Evolutionary conservation across 2,113 vertebrate genomes (phyloP).

Genomic region (Barbus barbus): DNA sequence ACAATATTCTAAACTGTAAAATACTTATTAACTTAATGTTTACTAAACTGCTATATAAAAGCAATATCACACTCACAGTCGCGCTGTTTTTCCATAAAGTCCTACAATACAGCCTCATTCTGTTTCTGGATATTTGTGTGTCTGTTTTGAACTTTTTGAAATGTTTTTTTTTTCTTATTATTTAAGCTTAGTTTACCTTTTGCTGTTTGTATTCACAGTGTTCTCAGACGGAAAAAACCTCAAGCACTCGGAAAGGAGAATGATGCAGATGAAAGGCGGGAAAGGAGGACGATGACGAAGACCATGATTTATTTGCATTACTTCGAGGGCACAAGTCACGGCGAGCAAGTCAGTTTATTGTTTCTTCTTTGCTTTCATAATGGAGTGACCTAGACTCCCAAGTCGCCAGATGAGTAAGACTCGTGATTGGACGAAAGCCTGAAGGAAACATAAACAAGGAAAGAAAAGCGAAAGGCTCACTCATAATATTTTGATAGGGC

Average conservation of each 20-base stretch:
- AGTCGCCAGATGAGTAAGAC: constrained; percentile 29
- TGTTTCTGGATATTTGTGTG: no score
- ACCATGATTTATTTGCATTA: not conserved
- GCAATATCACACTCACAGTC: no score
- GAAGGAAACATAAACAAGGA: constrained; percentile 48
- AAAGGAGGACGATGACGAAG: not conserved
- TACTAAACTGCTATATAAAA: no score
- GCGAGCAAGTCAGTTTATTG: not conserved
- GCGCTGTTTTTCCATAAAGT: no score
- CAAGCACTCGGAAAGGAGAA: no score
- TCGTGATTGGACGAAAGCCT: constrained; percentile 33
- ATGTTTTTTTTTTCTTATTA: no score
- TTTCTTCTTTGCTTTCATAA: constrained; percentile 26
- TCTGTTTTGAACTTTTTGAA: no score
- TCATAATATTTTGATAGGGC: constrained; percentile 56
- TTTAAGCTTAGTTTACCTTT: not conserved
- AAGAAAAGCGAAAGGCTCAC: constrained; percentile 24
- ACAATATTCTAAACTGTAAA: no score
- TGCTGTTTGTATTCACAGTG: not conserved
- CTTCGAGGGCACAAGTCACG: not conserved
- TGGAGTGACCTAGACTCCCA: constrained; percentile 5
- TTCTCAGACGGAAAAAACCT: no score
- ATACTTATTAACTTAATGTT: no score
- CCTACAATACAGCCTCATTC: no score
- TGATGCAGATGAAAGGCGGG: not conserved